Evolutionary conservation across 2,888 invertebrate genomes (phyloP), one percentile per base, ranked within the genome.

Genomic region (Protodeltote pygarga): DNA sequence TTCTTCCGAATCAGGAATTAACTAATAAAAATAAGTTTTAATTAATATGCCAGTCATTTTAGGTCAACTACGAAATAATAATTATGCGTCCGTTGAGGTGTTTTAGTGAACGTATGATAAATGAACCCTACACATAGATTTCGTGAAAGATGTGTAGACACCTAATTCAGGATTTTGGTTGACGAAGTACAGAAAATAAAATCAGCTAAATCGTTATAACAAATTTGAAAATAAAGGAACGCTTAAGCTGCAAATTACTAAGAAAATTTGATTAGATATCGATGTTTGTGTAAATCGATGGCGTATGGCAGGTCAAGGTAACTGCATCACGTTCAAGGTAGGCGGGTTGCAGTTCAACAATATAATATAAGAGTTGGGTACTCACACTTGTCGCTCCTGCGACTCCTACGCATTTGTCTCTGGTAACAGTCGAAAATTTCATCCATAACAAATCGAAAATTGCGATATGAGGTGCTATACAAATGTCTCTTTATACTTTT

Each of bases 311-410:
- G 27, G 28, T 34, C 24, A 23, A 25, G 34, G 13, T 8, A 5
- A 19, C 42, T 60, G 39, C 32, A 49, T 40, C 39, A 49, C 3
- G 23, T 14, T n/a, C 39, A 60, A 49, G 61, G 49, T 16, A 47
- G 28, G 11, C 54, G 2, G 25, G 40, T 25, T 49, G 40, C 42
- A 54, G 25, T 20, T 20, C 17, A 17, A 27, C 38, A 28, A 16
- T 33, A 25, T 40, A n/a, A n/a, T n/a, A 58, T 14, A 37, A 34
- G n/a, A 27, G 8, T 9, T n/a, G n/a, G n/a, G n/a, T 23, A 16
- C 28, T 21, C 13, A 32, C 25, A 45, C n/a, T 9, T 39, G 5
- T 23, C 10, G 13, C 27, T 17, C 16, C 27, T 25, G 13, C 13
- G 21, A 21, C 31, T 11, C 16, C 44, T 47, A 41, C 41, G 24